Evolutionary conservation across 2,888 invertebrate species (phyloP).

Genomic region (Tipula lateralis): DNA sequence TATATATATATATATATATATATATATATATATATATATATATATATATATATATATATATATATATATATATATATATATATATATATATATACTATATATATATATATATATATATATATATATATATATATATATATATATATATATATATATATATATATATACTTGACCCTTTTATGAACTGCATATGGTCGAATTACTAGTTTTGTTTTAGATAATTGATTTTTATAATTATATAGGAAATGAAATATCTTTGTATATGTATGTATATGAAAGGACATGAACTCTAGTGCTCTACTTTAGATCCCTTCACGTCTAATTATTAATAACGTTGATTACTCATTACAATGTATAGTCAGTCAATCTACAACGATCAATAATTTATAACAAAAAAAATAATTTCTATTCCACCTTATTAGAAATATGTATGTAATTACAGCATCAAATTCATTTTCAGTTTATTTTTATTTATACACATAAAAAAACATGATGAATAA

Average conservation of each 20-base stretch:
- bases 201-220: not conserved
- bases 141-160: too few species aligned
- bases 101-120: too few species aligned
- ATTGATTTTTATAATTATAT: not conserved
- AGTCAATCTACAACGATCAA: not conserved
- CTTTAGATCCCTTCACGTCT: not conserved
- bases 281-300: not conserved
- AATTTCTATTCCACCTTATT: not conserved
- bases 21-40: too few species aligned
- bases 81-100: too few species aligned
- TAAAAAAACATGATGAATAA: not conserved
- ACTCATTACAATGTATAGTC: not conserved
- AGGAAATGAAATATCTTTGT: not conserved
- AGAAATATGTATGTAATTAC: not conserved
- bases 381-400: too few species aligned
- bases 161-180: not conserved
- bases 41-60: too few species aligned
- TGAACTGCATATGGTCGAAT: not conserved
- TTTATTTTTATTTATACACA: not conserved
- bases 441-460: not conserved
- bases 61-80: too few species aligned
- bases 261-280: not conserved
- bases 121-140: too few species aligned
- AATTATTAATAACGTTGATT: not conserved
- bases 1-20: too few species aligned